Conservation (phyloP, 2,888 invertebrate species). For the Dichetophora obliterata region DNA sequence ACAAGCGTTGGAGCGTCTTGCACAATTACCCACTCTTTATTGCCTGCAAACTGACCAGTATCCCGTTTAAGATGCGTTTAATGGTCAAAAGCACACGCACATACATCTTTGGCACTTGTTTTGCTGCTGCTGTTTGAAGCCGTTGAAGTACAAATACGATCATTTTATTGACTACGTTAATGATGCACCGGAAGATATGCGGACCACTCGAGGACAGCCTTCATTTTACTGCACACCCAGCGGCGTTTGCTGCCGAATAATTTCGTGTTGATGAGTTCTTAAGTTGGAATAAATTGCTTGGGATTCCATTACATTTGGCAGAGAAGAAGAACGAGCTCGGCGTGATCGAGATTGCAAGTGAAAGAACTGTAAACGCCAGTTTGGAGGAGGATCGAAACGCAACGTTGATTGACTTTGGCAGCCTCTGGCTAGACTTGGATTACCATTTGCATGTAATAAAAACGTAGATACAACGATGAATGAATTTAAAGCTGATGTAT, state of each 20-base stretch:
- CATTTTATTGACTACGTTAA: slow-evolving; percentile 36
- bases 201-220: background rate
- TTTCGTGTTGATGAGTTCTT: slow-evolving; percentile 37
- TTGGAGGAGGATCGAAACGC: background rate
- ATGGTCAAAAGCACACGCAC: slow-evolving; percentile 21
- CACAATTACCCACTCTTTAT: slow-evolving; percentile 48
- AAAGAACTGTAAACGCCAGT: slow-evolving; percentile 9
- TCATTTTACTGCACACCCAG: slow-evolving; percentile 2
- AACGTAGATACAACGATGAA: slow-evolving; percentile 35
- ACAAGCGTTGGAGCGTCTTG: slow-evolving; percentile 39
- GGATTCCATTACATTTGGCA: background rate
- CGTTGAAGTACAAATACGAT: slow-evolving; percentile 36
- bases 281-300: background rate
- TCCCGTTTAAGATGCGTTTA: slow-evolving; percentile 42
- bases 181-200: slow-evolving; percentile 22
- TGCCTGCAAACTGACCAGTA: slow-evolving; percentile 27
- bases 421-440: slow-evolving; percentile 33
- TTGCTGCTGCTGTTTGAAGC: slow-evolving; percentile 28
- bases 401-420: slow-evolving; percentile 40
- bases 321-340: background rate
- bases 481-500: slow-evolving; percentile 35
- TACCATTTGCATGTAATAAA: slow-evolving; percentile 45
- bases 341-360: slow-evolving; percentile 4
- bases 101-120: background rate
- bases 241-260: slow-evolving; percentile 39